A percentile compares a stretch with the other conserved stretches of the same genome.
Evolutionary conservation across 2,797 vertebrate genomes (phyloP).

Genomic region (Pelochelys cantorii): DNA sequence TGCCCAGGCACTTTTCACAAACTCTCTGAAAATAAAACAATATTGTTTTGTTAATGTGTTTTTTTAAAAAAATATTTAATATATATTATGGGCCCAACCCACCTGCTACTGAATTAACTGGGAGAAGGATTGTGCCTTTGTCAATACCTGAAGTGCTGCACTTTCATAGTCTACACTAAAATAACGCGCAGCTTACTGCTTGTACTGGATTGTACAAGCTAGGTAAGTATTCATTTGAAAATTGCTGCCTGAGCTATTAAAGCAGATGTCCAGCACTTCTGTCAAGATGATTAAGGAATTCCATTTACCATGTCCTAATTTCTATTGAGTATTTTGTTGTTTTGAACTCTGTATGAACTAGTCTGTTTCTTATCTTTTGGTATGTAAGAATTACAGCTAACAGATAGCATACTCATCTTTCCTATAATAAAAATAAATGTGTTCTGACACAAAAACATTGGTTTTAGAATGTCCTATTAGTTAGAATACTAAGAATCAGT

Average conservation of each 20-base stretch:
- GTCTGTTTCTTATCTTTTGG: slow-evolving; percentile 19
- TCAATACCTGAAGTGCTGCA: background rate
- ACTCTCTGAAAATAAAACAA: slow-evolving; percentile 86
- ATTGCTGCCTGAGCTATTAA: slow-evolving; percentile 55
- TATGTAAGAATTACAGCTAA: slow-evolving; percentile 1
- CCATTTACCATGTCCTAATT: background rate
- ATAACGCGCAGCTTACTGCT: background rate
- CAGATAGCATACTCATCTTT: background rate
- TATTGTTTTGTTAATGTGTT: slow-evolving; percentile 22
- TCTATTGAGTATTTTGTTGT: background rate
- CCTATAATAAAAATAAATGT: background rate
- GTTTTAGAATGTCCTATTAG: slow-evolving; percentile 17
- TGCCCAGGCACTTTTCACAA: slow-evolving; percentile 90
- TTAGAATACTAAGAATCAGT: background rate
- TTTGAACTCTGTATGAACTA: slow-evolving; percentile 49
- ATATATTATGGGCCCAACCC: background rate
- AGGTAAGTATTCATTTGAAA: slow-evolving; percentile 26
- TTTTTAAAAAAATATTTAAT: background rate
- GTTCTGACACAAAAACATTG: background rate
- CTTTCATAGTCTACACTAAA: background rate
- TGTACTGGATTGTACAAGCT: background rate
- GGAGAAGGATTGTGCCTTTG: background rate
- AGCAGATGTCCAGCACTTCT: slow-evolving; percentile 40
- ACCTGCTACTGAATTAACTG: background rate
- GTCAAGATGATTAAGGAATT: slow-evolving; percentile 50